Evolutionary conservation across 2,888 invertebrate species (phyloP).

Genomic region (Orchesella flavescens): DNA sequence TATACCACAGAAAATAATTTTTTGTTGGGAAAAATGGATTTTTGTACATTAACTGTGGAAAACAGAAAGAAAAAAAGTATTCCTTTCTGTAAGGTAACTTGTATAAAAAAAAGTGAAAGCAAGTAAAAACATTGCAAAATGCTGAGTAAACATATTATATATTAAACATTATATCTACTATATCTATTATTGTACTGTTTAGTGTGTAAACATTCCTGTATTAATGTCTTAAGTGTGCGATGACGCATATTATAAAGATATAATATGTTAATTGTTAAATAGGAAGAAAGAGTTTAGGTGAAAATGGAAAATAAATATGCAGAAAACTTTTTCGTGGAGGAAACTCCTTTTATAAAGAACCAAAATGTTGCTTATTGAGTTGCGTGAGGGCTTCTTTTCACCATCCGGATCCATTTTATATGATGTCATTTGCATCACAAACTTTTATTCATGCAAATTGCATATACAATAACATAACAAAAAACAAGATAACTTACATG

Average conservation of each 20-base stretch:
- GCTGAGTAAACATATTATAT: conserved; percentile 31
- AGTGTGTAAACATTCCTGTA: conserved; percentile 68
- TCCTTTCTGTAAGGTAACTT: neutral
- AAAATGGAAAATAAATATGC: conserved; percentile 59
- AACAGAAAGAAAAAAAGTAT: neutral
- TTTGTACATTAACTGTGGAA: neutral
- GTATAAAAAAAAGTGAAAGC: conserved; percentile 24
- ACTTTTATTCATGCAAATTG: conserved; percentile 12
- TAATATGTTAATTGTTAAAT: conserved; percentile 7
- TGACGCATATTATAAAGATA: conserved; percentile 21
- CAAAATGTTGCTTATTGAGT: neutral
- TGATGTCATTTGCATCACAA: neutral
- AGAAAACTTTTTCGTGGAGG: conserved; percentile 60
- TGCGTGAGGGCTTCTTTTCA: neutral
- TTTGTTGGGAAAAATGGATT: neutral
- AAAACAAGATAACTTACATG: neutral
- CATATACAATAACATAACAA: neutral
- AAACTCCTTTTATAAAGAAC: conserved; percentile 47
- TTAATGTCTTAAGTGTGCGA: conserved; percentile 13
- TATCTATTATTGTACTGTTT: conserved; percentile 34
- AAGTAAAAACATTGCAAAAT: conserved; percentile 49
- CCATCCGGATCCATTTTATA: neutral
- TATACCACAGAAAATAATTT: neutral
- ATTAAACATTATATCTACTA: conserved; percentile 37
- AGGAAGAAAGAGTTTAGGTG: neutral